phyloP scores from a whole-genome alignment of 2,113 vertebrate species.

The Dasypus novemcinctus region DNA sequence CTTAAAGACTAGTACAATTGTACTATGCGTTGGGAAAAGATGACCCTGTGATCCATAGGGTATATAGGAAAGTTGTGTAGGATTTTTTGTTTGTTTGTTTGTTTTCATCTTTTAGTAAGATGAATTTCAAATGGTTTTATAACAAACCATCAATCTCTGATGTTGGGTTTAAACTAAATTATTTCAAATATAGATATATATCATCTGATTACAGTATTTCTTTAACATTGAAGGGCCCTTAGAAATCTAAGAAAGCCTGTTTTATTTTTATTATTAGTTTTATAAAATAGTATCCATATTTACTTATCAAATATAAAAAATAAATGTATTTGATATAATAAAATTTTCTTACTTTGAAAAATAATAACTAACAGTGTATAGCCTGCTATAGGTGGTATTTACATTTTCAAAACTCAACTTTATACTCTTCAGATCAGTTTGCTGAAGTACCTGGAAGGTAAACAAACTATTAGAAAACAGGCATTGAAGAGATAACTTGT shows the following conservation, averaged over 20 bases:
- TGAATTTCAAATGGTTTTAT: slow-evolving; percentile 10
- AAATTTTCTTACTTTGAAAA: neutral
- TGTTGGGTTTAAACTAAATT: neutral
- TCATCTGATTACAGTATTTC: neutral
- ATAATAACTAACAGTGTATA: neutral
- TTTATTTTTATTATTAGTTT: neutral
- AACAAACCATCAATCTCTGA: neutral
- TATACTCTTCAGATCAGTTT: neutral
- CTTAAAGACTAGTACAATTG: neutral
- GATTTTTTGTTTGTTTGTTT: neutral
- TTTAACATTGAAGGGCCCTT: neutral
- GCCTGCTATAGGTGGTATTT: neutral
- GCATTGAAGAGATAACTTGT: slow-evolving; percentile 18
- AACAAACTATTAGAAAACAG: neutral
- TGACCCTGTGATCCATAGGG: neutral
- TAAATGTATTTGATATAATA: neutral
- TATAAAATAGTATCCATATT: neutral
- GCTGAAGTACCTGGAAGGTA: neutral
- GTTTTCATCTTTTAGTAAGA: neutral
- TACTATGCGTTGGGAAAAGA: neutral
- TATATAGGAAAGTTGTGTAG: neutral
- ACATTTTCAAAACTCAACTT: slow-evolving; percentile 7
- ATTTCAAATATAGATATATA: neutral
- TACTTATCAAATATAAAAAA: neutral
- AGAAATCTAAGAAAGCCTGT: neutral